These are phyloP conservation scores for Leucoraja erinaceus DNA, from an alignment of 2,113 vertebrate species.

Conservation along the genomic window DNA sequence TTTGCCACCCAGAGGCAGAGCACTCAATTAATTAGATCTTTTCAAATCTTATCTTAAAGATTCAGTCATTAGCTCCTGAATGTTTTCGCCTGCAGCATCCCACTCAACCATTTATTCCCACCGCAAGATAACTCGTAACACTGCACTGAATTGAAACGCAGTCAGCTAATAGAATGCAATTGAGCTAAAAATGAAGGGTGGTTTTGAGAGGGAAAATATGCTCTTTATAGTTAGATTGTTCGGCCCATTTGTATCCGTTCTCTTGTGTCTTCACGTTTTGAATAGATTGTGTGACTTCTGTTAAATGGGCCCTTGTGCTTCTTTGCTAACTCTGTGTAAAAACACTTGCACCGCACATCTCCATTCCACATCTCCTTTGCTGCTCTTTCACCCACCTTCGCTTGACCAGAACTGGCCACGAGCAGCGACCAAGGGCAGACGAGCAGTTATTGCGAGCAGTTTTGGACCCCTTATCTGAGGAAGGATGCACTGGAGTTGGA, in stretches of 20 bases:
- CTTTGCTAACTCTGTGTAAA: not conserved
- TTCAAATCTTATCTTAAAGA: conserved; percentile 1
- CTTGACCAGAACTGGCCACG: not conserved
- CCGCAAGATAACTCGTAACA: not conserved
- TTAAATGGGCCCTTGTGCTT: not conserved
- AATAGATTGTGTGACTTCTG: not conserved
- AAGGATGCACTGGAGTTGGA: too few species aligned
- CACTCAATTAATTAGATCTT: not conserved
- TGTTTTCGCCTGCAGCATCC: not conserved
- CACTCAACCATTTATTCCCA: not conserved
- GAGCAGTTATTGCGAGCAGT: too few species aligned
- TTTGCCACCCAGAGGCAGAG: not conserved
- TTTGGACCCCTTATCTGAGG: too few species aligned
- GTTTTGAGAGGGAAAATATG: not conserved
- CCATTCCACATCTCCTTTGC: not conserved
- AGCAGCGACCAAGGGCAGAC: not conserved
- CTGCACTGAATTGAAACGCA: not conserved
- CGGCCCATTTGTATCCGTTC: not conserved
- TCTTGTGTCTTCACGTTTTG: not conserved
- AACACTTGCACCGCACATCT: too few species aligned
- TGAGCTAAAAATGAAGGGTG: not conserved
- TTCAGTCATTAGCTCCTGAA: conserved; percentile 8
- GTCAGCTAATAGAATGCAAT: not conserved
- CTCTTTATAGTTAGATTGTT: not conserved
- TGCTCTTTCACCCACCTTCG: not conserved